Evolutionary conservation across 2,888 invertebrate genomes (phyloP), one percentile per base, ranked within the genome.

Genomic region (Axea sp.): DNA sequence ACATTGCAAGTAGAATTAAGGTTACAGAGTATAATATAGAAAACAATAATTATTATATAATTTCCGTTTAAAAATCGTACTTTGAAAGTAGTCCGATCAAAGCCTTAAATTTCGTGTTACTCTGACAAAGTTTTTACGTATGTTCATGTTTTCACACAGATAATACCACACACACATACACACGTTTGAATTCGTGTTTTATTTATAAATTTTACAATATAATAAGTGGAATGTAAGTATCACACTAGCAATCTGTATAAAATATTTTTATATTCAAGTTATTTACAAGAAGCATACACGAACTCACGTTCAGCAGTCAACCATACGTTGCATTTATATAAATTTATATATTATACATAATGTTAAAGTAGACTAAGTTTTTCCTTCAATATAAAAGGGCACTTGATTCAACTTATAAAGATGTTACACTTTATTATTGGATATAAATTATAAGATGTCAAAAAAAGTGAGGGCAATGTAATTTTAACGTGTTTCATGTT

Each of bases 201-300:
- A 47, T 73, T 72, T 75, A 76, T 76, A 62, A 78, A 77, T 78
- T 69, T 71, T 78, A 78, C 77, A 78, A 53, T 73, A 71, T 57
- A 79, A 67, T 80, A 77, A 83, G 80, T 80, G 76, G 77, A 76
- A 75, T 79, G 73, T 79, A 73, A 76, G 43, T 73, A 77, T 75
- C 74, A 81, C 77, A 75, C 82, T 82, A 82, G 79, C 81, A 81
- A 83, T 84, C 76, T 79, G 87, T 87, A 86, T 85, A 87, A 86
- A 87, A 87, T 85, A 86, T 84, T 80, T 67, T 83, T 80, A 80
- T 82, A 78, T 84, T 77, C 60, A 80, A 80, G 80, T 73, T 86
- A 86, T 80, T 78, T 80, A 80, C 79, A 80, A 73, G 53, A 68
- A 69, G 73, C 73, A 73, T 68, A 33, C 73, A 64, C 62, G 67